phyloP scores from a whole-genome alignment of 2,113 vertebrate genomes.

The Sisor rabdophorus region DNA sequence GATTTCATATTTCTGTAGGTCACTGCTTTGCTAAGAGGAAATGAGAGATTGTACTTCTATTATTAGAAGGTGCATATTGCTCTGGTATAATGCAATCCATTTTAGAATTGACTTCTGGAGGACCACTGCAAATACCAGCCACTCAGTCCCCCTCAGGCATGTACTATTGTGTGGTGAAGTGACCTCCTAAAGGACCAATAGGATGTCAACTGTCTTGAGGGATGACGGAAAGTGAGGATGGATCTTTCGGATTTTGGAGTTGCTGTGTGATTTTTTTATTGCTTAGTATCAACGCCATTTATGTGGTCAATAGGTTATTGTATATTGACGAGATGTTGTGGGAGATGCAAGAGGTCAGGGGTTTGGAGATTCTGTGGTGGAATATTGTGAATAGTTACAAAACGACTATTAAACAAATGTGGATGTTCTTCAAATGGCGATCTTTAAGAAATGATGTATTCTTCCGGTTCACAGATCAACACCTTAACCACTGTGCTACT shows the following conservation, averaged over 20 bases:
- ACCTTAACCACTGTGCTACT: no score
- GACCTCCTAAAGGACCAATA: background rate
- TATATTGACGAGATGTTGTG: constrained; percentile 34
- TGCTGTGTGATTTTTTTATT: constrained; percentile 34
- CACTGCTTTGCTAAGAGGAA: background rate
- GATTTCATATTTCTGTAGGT: constrained; percentile 1
- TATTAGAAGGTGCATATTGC: constrained; percentile 24
- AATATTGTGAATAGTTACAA: background rate
- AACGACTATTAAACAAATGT: background rate
- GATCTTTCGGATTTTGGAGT: constrained; percentile 27
- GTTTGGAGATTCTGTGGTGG: background rate
- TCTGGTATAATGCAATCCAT: constrained; percentile 20
- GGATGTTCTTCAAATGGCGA: background rate
- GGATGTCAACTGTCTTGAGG: background rate
- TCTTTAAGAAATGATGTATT: background rate
- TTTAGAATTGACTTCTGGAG: constrained; percentile 21
- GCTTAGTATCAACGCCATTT: constrained; percentile 21
- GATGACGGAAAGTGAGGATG: constrained; percentile 9
- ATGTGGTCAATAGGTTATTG: constrained; percentile 29
- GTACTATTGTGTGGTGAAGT: constrained; percentile 3
- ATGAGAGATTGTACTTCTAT: constrained; percentile 1
- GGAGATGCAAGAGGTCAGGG: constrained; percentile 34
- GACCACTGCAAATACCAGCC: constrained; percentile 12
- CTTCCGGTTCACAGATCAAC: no score
- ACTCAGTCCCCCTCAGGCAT: background rate